Conservation (phyloP, 92 coral and sea anemone species). For the Epizoanthus stellaris region DNA sequence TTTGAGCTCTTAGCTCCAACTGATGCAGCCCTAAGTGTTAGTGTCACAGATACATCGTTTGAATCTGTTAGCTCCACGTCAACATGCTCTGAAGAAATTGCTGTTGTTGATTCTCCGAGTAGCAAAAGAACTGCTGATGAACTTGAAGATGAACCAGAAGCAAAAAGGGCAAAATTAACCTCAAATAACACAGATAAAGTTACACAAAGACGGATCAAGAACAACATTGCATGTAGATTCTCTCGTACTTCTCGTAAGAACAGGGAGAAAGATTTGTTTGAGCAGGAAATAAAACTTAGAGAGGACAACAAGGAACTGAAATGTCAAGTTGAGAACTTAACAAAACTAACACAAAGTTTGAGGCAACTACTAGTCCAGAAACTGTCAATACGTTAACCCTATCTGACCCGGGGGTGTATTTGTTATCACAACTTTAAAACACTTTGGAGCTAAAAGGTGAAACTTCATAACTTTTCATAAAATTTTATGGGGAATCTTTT, state of each 20-base stretch:
- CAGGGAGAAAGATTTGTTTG: slow-evolving; percentile 76
- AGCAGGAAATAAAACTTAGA: slow-evolving; percentile 73
- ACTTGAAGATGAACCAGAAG: neutral
- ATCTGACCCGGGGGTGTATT: too few relatives aligned
- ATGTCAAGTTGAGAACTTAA: slow-evolving; percentile 64
- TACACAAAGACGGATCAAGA: slow-evolving; percentile 79
- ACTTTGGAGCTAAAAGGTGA: too few relatives aligned
- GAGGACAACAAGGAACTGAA: slow-evolving; percentile 74
- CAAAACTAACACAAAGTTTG: slow-evolving; percentile 65
- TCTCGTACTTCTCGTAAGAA: slow-evolving; percentile 85
- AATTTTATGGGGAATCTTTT: too few relatives aligned
- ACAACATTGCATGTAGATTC: slow-evolving; percentile 84
- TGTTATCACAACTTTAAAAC: too few relatives aligned
- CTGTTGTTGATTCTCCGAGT: neutral
- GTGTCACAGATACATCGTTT: neutral
- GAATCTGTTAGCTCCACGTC: slow-evolving; percentile 3
- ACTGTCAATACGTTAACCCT: slow-evolving; percentile 55
- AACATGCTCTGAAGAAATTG: slow-evolving; percentile 13
- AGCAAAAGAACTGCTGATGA: slow-evolving; percentile 28
- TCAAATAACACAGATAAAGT: slow-evolving; percentile 41
- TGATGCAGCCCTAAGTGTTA: neutral
- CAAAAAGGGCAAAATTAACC: neutral
- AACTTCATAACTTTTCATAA: too few relatives aligned
- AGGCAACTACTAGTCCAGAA: slow-evolving; percentile 76
- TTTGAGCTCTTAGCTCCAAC: slow-evolving; percentile 18